A percentile compares a stretch with the other conserved stretches of the same genome.
These are phyloP conservation scores for Mionectes olivaceus DNA, from an alignment of 2,797 vertebrate genomes.

Conservation along the genomic window DNA sequence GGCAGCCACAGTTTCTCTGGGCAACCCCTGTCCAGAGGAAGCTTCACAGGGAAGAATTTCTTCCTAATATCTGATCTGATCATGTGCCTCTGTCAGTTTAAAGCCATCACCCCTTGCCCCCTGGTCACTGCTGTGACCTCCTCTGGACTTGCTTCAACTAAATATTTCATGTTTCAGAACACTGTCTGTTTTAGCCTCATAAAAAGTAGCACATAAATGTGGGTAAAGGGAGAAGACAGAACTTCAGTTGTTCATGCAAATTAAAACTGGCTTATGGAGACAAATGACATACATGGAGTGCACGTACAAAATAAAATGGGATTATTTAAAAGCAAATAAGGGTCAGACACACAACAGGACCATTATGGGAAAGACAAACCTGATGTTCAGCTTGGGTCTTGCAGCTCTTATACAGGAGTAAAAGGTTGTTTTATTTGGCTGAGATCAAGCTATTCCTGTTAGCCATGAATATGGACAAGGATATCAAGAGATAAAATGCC, in stretches of 20 bases:
- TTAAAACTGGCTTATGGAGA: background rate
- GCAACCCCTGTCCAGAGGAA: background rate
- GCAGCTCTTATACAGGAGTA: background rate
- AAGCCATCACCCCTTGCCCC: background rate
- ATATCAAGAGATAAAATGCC: background rate
- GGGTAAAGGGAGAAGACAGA: background rate
- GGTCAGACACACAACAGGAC: background rate
- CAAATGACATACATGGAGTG: fast-evolving
- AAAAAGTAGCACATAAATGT: background rate
- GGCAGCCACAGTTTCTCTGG: background rate
- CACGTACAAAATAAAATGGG: background rate
- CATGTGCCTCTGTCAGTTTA: background rate
- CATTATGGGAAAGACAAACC: background rate
- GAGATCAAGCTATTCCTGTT: background rate
- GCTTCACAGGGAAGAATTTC: fast-evolving
- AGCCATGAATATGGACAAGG: background rate
- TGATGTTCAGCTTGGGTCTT: background rate
- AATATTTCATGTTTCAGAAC: background rate
- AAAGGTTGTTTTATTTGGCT: background rate
- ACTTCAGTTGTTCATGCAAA: background rate
- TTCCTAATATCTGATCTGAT: background rate
- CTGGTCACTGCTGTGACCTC: background rate
- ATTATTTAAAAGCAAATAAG: background rate
- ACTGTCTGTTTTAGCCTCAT: background rate
- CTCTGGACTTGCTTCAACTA: background rate